These are phyloP conservation scores for Cenopis cana DNA, from an alignment of 2,888 invertebrate species.

Conservation along the genomic window DNA sequence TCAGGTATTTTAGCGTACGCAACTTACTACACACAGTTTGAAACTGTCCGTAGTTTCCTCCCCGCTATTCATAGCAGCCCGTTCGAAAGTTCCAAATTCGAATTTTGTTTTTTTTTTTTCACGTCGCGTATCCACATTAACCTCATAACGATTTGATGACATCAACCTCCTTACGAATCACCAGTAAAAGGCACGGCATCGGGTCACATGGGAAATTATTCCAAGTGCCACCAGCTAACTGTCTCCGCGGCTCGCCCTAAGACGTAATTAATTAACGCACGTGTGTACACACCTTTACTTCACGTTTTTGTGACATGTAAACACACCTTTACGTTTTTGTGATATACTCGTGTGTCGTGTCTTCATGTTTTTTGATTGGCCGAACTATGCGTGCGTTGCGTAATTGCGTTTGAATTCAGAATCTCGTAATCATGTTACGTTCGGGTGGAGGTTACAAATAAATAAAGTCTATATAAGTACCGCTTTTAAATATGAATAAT, in stretches of 20 bases:
- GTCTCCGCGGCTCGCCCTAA: slow-evolving; percentile 72
- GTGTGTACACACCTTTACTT: slow-evolving; percentile 43
- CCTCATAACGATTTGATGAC: slow-evolving; percentile 37
- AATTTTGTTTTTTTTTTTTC: background rate
- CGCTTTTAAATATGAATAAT: too few relatives aligned
- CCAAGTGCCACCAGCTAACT: slow-evolving; percentile 66
- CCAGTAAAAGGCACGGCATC: slow-evolving; percentile 68
- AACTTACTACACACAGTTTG: background rate
- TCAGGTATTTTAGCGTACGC: background rate
- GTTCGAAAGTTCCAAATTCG: background rate
- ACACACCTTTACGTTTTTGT: slow-evolving; percentile 24
- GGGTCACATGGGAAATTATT: slow-evolving; percentile 78
- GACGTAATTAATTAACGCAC: slow-evolving; percentile 77
- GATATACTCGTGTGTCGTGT: slow-evolving; percentile 13
- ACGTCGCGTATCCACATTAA: slow-evolving; percentile 30
- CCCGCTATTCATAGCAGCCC: background rate
- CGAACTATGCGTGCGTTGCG: background rate
- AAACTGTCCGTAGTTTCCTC: background rate
- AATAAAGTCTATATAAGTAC: too few relatives aligned
- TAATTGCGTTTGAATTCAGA: background rate
- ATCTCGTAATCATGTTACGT: background rate
- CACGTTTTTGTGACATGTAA: slow-evolving; percentile 19
- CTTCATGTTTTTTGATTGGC: background rate
- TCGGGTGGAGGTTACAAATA: too few relatives aligned
- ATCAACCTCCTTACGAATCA: slow-evolving; percentile 36